Conservation (phyloP, 30 jellyfish, hydroid and myxozoan species). For the Hydractinia echinata region DNA sequence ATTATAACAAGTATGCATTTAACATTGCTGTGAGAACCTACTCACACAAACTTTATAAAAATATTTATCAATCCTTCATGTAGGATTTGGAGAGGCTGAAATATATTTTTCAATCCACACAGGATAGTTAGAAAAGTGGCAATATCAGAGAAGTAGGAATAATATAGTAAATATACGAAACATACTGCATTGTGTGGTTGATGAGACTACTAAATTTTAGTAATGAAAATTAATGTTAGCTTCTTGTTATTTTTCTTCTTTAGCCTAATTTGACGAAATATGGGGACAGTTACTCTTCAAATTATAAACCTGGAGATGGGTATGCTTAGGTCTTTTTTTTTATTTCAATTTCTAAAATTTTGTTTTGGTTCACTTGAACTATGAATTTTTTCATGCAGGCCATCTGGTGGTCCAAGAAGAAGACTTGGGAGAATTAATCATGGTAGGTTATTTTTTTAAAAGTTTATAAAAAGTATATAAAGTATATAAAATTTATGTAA, state of each 20-base stretch:
- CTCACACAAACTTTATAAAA: too few species aligned
- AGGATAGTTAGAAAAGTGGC: too few species aligned
- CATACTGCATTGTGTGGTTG: too few species aligned
- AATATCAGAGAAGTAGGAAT: too few species aligned
- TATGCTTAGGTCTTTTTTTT: slow-evolving; percentile 16
- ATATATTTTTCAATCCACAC: too few species aligned
- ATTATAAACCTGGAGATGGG: slow-evolving; percentile 77
- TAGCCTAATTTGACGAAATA: slow-evolving; percentile 75
- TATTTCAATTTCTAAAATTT: not conserved
- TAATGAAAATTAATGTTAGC: too few species aligned
- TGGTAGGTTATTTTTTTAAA: slow-evolving; percentile 51
- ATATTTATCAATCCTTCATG: too few species aligned
- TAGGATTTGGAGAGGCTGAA: too few species aligned
- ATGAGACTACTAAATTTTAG: too few species aligned
- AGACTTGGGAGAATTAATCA: slow-evolving; percentile 78
- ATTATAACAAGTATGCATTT: too few species aligned
- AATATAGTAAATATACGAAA: too few species aligned
- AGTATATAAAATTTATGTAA: not conserved
- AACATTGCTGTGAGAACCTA: too few species aligned
- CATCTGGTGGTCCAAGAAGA: slow-evolving; percentile 85
- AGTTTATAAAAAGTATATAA: not conserved
- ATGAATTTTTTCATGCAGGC: slow-evolving; percentile 31
- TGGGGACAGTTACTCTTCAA: slow-evolving; percentile 53
- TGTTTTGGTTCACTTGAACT: not conserved
- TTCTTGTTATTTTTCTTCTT: not conserved